A percentile compares a stretch with the other conserved stretches of the same genome.
phyloP scores from a whole-genome alignment of 2,888 invertebrate species.

The Drosophila dives region DNA sequence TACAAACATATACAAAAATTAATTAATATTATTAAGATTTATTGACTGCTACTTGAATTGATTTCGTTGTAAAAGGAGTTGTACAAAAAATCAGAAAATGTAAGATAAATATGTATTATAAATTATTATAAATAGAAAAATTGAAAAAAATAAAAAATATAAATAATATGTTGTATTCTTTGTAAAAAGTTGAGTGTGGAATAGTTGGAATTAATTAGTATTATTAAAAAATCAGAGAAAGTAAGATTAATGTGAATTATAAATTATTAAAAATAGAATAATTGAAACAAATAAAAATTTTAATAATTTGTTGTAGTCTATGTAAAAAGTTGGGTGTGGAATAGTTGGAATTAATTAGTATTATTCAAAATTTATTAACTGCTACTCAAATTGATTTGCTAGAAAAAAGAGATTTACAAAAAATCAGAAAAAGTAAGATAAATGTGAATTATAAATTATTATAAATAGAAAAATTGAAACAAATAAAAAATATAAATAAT shows the following conservation, averaged over 20 bases:
- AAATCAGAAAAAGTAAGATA: neutral
- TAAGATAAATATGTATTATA: neutral
- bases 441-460: neutral
- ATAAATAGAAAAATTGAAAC: neutral
- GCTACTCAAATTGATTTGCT: neutral
- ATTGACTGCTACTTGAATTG: neutral
- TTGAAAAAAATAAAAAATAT: neutral
- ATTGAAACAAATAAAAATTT: neutral
- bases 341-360: neutral
- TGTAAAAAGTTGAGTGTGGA: no score
- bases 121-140: neutral
- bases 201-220: neutral
- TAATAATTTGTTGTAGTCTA: no score
- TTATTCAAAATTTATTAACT: neutral
- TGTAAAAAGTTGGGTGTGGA: no score
- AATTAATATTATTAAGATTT: neutral
- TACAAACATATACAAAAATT: neutral
- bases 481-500: neutral
- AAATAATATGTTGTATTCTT: no score
- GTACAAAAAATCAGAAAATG: neutral
- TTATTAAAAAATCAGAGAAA: neutral
- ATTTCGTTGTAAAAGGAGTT: neutral
- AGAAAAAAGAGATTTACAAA: no score
- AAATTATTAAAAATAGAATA: neutral
- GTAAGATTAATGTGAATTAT: neutral